Evolutionary conservation across 2,888 invertebrate species (phyloP), one percentile per base, ranked within the genome.

Genomic region (Watsonalla cultraria): DNA sequence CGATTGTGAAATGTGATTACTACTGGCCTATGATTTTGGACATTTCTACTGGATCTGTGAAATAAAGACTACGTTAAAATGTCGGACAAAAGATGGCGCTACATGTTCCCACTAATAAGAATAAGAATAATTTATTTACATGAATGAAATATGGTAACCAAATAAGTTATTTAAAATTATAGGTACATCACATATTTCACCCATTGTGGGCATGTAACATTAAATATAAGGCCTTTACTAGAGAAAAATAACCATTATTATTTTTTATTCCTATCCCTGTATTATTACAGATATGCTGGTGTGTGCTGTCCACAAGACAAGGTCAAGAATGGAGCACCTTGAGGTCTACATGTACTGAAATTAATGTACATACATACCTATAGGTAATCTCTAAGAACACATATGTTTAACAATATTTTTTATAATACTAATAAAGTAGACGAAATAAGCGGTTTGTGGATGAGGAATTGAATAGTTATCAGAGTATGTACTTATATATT

Each of bases 211-310:
- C n/a, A 46, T 7, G 14, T 13, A 13, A 46, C n/a, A 46, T 46
- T 46, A 14, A 0, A 2, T 13, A 46, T 11, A n/a, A 34, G n/a
- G 8, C 52, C 9, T 15, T 42, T 47, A 24, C 24, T 24, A 24
- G n/a, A n/a, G n/a, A n/a, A n/a, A n/a, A n/a, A 24, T 24, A 24
- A 24, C 1, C 24, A 24, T 24, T 24, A 24, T 24, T 48, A 13
- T 47, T 56, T 46, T 53, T 11, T 53, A 53, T 48, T 54, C 45
- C 47, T 39, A 13, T 48, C 51, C 24, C 42, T 51, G 54, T 57
- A 53, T 57, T 53, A 49, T 81, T 81, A 47, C 80, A 90, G 90
- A 51, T 90, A 78, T 51, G 91, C 91, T 8, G 91, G 91, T 39
- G 82, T 91, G 11, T 91, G 91, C 76, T 90, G 90, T 70, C 78